Base-by-base conservation (phyloP, 2,888 invertebrate species). In the Eurytoma californica region DNA sequence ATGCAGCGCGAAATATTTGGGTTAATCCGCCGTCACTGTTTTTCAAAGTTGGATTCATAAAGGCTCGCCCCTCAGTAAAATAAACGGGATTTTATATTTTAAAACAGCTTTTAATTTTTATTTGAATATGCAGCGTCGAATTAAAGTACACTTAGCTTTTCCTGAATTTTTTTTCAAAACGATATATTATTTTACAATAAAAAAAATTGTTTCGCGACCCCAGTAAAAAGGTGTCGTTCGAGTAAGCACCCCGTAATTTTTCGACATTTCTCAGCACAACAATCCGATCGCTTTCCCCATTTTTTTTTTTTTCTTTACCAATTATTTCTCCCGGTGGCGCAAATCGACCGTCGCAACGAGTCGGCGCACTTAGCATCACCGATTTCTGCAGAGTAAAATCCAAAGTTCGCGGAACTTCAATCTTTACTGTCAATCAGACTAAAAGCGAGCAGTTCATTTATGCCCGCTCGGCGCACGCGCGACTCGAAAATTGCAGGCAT, bases 401-500 rank as follows among this genome's bases (percentile, higher is more conserved):
- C 55, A 68, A 78, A 73, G 68, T 78, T 73, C 67, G 53, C 60
- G 24, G 66, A 79, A 79, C 79, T 75, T 70, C n/a, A 80, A 80
- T 80, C 80, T 80, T 69, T 57, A 76, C 57, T 80, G 76, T 76
- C 80, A 80, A 80, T 80, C 80, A 72, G 68, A 47, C 68, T 72
- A 61, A 76, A 72, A 80, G 68, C 72, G 28, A 24, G 16, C 61
- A 72, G 68, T 80, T 72, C 76, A 76, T 80, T 76, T 72, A 65
- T 30, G 72, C 65, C 65, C 68, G 14, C 67, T 72, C 53, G n/a
- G n/a, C 49, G 49, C 14, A 3, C 47, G 47, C 47, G 75, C 72
- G 61, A 75, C 79, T 74, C 61, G 79, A 75, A 79, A 79, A 79
- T 79, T 75, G 79, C 79, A 72, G 79, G 72, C 75, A 79, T 79